Evolutionary conservation across 2,113 vertebrate genomes (phyloP), one percentile per base, ranked within the genome.

Genomic region (Panthera tigris): DNA sequence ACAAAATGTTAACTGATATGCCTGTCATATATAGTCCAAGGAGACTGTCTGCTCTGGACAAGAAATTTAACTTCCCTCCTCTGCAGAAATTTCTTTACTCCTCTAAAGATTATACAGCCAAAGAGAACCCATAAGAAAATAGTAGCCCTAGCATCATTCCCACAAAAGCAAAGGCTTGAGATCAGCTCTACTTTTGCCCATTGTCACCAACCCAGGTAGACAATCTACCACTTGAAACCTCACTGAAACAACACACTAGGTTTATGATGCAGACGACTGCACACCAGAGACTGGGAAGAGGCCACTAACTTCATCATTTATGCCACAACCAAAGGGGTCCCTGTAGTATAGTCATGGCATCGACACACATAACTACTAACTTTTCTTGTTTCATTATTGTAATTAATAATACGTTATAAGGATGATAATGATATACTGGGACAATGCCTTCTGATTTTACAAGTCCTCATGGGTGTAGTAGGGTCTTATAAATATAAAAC

Each of bases 401-500:
- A 89, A 71, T 23, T 74, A 95, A 83, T 41, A 95, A 45, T 8
- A 92, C 57, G n/a, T 23, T 71, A 19, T 7, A 33, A 29, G 1
- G 14, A 90, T 1, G 50, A 74, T 55, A 36, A 16, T 7, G 25
- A n/a, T n/a, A 69, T 39, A 41, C 36, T 76, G 39, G 69, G 91
- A 95, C 18, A 41, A 92, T 4, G 33, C 12, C 61, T 71, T 93
- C n/a, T 65, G 84, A 21, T 71, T 97, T 94, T 71, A 55, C 69
- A 94, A 85, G 61, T 45, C 66, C 23, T 33, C 39, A n/a, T 11
- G 36, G 36, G 36, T 52, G 18, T 19, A 71, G 4, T n/a, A 96
- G 41, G 7, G 92, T 50, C 71, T 27, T 27, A 96, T 27, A 96
- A 91, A 83, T 45, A 57, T 63, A 97, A 95, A 95, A 61, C 16